Conservation (phyloP, 2,113 vertebrate species). For the Gallinago undulata region DNA sequence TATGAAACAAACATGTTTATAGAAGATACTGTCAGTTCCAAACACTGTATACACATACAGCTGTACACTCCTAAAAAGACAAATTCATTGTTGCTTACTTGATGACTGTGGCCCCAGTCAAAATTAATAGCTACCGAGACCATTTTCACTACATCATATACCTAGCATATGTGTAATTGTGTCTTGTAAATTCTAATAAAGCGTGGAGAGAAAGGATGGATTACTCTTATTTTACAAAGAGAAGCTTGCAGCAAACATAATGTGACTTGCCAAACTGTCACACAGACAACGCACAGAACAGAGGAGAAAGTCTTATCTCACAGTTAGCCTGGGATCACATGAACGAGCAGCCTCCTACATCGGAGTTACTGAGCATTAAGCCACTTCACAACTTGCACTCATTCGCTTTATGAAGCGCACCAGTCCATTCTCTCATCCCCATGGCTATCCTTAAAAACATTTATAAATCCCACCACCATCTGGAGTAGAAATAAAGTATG, state of each 20-base stretch:
- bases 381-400: neutral
- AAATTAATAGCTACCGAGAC: neutral
- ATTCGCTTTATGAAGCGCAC: neutral
- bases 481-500: neutral
- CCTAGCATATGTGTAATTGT: rapidly evolving
- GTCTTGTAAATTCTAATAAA: neutral
- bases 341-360: neutral
- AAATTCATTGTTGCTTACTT: neutral
- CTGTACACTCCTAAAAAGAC: neutral
- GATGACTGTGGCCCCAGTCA: neutral
- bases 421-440: neutral
- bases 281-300: neutral
- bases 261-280: neutral
- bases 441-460: neutral
- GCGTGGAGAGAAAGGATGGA: neutral
- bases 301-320: rapidly evolving
- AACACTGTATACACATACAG: neutral
- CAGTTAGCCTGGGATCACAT: neutral
- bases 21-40: neutral
- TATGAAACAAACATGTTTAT: neutral
- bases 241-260: neutral
- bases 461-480: neutral
- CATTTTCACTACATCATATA: neutral
- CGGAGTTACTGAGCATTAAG: neutral
- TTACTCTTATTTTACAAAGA: neutral